Evolutionary conservation across 2,113 vertebrate species (phyloP), one percentile per base, ranked within the genome.

Genomic region (Ornithorhynchus anatinus): DNA sequence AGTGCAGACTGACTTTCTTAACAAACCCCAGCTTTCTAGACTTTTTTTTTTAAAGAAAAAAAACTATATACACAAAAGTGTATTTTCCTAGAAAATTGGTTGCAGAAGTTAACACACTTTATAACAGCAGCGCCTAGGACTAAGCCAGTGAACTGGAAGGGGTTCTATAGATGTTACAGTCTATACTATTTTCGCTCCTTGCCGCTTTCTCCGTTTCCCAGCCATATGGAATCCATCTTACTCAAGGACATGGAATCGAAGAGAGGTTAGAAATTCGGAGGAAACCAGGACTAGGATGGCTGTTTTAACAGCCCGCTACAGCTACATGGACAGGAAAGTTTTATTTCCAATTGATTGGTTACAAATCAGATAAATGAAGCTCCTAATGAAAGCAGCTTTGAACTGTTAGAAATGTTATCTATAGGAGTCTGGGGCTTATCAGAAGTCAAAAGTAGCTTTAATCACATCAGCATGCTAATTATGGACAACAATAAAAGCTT

Each of bases 311-410:
- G 90, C 75, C 80, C 31, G 40, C 59, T 71, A 70, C 72, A 77
- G 80, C 43, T 84, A 47, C 79, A 79, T 75, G 75, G 72, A 83
- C 73, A 87, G 86, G 77, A 82, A 80, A 82, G 81, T 92, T 74
- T 87, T 89, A 87, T 91, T 90, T 83, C 89, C 82, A 56, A 85
- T 83, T 85, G 84, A 92, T 91, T 88, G 85, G 83, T 89, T 90
- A 85, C 91, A 91, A 92, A 91, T 90, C 90, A 91, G 89, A 92
- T 87, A 90, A 90, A 75, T 84, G 87, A 84, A 66, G 20, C 85
- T 74, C 89, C 27, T 85, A 88, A 88, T 84, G 86, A 85, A 88
- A 88, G 86, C 70, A 11, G 67, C 69, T 89, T 76, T 45, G 33
- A 90, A 87, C 27, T 4, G 43, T 70, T 82, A 59, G 79, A 83